A percentile compares a stretch with the other conserved stretches of the same genome.
These are phyloP conservation scores for Danio tinwini DNA, from an alignment of 2,797 vertebrate species.

Conservation along the genomic window DNA sequence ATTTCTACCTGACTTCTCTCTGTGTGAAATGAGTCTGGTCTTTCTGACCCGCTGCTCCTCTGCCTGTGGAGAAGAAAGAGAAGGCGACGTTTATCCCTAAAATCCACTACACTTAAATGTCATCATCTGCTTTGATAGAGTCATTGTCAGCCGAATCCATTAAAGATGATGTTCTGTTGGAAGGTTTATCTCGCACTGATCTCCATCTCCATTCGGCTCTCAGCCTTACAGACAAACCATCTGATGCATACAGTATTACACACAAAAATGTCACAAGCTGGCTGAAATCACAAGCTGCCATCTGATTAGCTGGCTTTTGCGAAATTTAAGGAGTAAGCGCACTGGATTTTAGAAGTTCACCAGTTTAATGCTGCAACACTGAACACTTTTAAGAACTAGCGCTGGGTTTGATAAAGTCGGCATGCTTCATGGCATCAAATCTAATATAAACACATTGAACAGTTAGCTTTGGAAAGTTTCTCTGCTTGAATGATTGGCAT, in stretches of 20 bases:
- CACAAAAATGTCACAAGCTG: constrained; percentile 10
- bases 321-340: constrained; percentile 4
- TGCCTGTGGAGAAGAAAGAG: constrained; percentile 64
- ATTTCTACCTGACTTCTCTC: not conserved
- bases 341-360: constrained; percentile 8
- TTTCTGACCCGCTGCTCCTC: constrained; percentile 7
- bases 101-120: constrained; percentile 19
- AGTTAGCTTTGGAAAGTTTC: too few species aligned
- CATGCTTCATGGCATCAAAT: not conserved
- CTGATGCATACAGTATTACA: constrained; percentile 23
- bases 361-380: not conserved
- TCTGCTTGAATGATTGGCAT: too few species aligned
- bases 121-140: constrained; percentile 21
- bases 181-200: constrained; percentile 23
- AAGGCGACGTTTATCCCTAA: constrained; percentile 64
- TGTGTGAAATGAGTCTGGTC: not conserved
- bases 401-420: not conserved
- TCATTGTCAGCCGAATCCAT: constrained; percentile 18
- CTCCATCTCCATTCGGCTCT: constrained; percentile 7
- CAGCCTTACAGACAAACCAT: constrained; percentile 4
- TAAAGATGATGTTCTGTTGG: not conserved
- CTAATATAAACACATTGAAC: too few species aligned
- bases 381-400: not conserved
- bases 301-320: constrained; percentile 18
- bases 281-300: not conserved